Percentiles rank a stretch among this genome's conserved stretches.
These are phyloP conservation scores for Sarcophaga bullata DNA, from an alignment of 1,140 invertebrate species.

Conservation along the genomic window DNA sequence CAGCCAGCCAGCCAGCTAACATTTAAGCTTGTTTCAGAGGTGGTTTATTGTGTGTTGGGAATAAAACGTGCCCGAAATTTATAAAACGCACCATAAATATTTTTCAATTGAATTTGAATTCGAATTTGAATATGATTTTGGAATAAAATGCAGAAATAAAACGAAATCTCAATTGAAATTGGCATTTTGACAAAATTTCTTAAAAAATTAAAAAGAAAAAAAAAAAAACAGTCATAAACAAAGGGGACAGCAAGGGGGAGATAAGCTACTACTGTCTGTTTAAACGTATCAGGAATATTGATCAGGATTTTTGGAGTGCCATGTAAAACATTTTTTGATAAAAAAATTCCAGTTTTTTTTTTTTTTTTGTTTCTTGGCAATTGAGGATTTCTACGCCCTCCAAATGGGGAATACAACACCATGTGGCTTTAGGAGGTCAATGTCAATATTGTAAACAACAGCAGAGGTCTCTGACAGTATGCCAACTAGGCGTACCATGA, in stretches of 20 bases:
- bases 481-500: neutral
- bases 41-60: conserved; percentile 15
- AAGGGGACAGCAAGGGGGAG: neutral
- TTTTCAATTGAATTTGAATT: neutral
- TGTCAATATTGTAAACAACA: conserved; percentile 33
- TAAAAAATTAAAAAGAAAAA: neutral
- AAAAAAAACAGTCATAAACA: neutral
- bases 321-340: neutral
- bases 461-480: neutral
- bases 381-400: neutral
- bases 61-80: conserved; percentile 20
- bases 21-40: neutral
- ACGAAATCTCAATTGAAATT: neutral
- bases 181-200: neutral
- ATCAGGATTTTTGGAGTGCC: neutral
- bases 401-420: neutral
- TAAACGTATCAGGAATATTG: neutral
- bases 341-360: neutral
- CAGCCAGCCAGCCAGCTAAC: too few relatives aligned
- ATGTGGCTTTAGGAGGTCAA: conserved; percentile 11
- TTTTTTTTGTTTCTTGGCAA: neutral
- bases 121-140: neutral
- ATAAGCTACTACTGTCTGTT: neutral
- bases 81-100: neutral
- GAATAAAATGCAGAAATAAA: neutral